These are phyloP conservation scores for Heterohyrax brucei DNA, from an alignment of 2,797 vertebrate species.

Conservation along the genomic window DNA sequence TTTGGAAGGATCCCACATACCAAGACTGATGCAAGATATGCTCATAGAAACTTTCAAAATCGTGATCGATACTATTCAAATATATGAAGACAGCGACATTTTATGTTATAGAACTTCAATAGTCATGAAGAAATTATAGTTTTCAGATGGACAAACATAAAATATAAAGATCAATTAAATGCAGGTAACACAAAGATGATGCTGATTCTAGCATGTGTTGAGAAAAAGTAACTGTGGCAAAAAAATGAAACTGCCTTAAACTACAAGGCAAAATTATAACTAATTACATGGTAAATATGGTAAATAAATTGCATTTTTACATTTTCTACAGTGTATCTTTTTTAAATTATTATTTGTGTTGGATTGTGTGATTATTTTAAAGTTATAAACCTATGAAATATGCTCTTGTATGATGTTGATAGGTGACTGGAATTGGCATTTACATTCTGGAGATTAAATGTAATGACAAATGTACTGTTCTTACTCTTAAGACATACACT, in stretches of 20 bases:
- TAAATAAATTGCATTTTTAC: slow-evolving; percentile 75
- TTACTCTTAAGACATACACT: not conserved
- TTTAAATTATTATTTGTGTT: slow-evolving; percentile 44
- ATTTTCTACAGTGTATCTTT: slow-evolving; percentile 62
- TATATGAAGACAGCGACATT: slow-evolving; percentile 90
- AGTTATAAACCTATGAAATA: slow-evolving; percentile 50
- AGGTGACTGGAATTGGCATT: slow-evolving; percentile 2
- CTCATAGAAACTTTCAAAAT: slow-evolving; percentile 95
- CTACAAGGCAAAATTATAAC: slow-evolving; percentile 59
- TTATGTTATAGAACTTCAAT: not conserved
- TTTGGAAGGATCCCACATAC: slow-evolving; percentile 97
- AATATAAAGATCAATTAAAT: slow-evolving; percentile 35
- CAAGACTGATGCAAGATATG: slow-evolving; percentile 94
- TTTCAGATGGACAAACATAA: slow-evolving; percentile 26
- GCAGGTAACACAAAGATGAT: slow-evolving; percentile 6
- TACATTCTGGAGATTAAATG: not conserved
- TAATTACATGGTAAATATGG: slow-evolving; percentile 59
- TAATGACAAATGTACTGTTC: slow-evolving; percentile 24
- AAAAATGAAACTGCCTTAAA: slow-evolving; percentile 69
- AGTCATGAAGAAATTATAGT: slow-evolving; percentile 41
- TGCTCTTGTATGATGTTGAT: not conserved
- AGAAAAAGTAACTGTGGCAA: slow-evolving; percentile 58
- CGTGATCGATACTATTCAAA: slow-evolving; percentile 95
- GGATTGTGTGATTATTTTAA: slow-evolving; percentile 68
- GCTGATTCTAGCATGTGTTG: slow-evolving; percentile 14